Evolutionary conservation across 2,888 invertebrate genomes (phyloP).

Genomic region (Neoscelio sp.): DNA sequence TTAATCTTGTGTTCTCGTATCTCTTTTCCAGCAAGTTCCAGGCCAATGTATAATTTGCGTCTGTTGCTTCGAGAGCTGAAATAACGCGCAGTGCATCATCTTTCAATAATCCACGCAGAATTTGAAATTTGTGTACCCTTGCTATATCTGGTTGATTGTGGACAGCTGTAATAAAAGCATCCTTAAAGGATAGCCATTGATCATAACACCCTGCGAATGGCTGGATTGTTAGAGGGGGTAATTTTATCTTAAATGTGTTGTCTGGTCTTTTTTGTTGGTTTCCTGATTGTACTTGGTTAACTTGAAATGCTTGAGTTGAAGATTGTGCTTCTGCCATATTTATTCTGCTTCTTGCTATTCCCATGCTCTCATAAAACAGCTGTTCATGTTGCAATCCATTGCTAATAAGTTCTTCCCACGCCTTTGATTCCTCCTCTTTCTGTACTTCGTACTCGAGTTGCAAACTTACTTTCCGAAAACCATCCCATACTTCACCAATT

Average conservation of each 20-base stretch:
- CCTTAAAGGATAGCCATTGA: background rate
- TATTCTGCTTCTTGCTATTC: too few species aligned
- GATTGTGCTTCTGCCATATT: too few species aligned
- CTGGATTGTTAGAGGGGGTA: background rate
- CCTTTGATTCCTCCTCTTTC: too few species aligned
- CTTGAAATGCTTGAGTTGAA: background rate
- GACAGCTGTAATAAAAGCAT: background rate
- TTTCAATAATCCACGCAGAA: slow-evolving; percentile 1
- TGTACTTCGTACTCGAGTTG: background rate
- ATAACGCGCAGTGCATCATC: background rate
- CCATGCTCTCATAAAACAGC: too few species aligned
- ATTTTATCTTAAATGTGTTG: background rate
- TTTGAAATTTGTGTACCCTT: background rate
- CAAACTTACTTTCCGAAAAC: background rate
- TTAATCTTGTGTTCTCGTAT: background rate
- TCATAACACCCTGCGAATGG: background rate
- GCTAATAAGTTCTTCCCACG: too few species aligned
- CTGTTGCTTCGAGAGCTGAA: background rate
- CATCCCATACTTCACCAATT: background rate
- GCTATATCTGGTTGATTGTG: background rate
- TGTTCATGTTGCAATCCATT: too few species aligned
- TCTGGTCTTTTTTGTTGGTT: too few species aligned
- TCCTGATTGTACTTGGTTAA: too few species aligned
- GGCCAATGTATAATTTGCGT: background rate
- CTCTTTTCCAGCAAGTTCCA: background rate